Base-by-base conservation (phyloP, 2,888 invertebrate genomes). In the Calliopum simillimum region DNA sequence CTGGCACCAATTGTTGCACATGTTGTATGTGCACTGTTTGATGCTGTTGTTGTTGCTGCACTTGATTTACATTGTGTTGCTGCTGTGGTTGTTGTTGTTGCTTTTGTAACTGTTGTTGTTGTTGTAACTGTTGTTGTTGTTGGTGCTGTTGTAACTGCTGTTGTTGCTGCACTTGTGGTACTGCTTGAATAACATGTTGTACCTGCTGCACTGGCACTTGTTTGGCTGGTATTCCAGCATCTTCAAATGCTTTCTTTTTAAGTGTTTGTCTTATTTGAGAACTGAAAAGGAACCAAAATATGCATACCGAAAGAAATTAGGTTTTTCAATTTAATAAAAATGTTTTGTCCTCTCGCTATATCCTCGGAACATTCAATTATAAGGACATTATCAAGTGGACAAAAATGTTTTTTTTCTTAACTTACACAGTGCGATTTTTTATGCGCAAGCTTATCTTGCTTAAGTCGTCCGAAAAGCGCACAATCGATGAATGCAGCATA, bases 381-480 rank as follows among this genome's bases (percentile, higher is more conserved):
- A 33, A 71, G 90, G 68, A 56, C 55, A 23, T 21, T 12, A 23
- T 23, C 55, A 56, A 56, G 55, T 56, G 21, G 55, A 19, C 53
- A 21, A 55, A 56, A 56, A 23, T 19, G 14, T 56, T 14, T 12
- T 12, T 12, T 41, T 63, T 64, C 19, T 3, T 5, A 76, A 80
- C 97, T 95, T 92, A 97, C 97, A 96, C 94, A 83, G 97, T 97
- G 84, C 96, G 91, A 81, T 90, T 92, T 88, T 97, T 97, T 85
- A 98, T 97, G 87, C 94, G 94, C 81, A 95, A 94, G 85, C 96
- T 97, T 80, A 98, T 93, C 88, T 94, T 93, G 87, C 94, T 95
- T 79, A 98, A 90, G 87, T 97, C 98, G 78, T 96, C 94, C 71
- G 96, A 95, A 89, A 98, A 98, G 76, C 93, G 93, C 87, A 94